These are phyloP conservation scores for Pao palembangensis DNA, from an alignment of 2,113 vertebrate genomes.

Conservation along the genomic window DNA sequence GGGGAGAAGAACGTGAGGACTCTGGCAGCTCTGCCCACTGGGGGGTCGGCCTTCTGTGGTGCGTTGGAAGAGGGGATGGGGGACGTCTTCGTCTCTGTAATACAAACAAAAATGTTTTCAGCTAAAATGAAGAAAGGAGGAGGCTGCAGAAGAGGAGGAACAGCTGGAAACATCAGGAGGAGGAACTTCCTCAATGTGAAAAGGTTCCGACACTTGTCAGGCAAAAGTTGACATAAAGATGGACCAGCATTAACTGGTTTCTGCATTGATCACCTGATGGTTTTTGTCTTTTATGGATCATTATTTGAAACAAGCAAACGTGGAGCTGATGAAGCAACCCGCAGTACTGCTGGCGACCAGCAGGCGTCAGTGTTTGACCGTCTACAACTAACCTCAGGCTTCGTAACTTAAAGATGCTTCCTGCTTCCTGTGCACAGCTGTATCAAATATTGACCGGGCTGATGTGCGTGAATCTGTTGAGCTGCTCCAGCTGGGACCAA, in stretches of 20 bases:
- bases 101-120: slow-evolving; percentile 17
- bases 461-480: slow-evolving; percentile 37
- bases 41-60: slow-evolving; percentile 58
- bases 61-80: slow-evolving; percentile 67
- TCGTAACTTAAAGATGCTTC: no score
- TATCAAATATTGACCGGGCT: neutral
- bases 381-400: slow-evolving; percentile 1
- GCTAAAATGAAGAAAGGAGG: no score
- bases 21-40: slow-evolving; percentile 59
- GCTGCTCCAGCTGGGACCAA: slow-evolving; percentile 38
- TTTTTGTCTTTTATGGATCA: neutral
- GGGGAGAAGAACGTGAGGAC: slow-evolving; percentile 58
- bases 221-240: no score
- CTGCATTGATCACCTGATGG: neutral
- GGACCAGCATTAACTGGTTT: no score
- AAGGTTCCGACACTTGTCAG: neutral
- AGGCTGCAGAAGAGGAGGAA: no score
- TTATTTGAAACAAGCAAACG: neutral
- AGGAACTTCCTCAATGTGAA: no score
- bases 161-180: no score
- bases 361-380: slow-evolving; percentile 52
- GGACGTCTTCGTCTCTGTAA: slow-evolving; percentile 64
- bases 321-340: neutral
- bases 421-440: no score
- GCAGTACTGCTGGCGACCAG: slow-evolving; percentile 26